Evolutionary conservation across 2,888 invertebrate species (phyloP).

Genomic region (Phanerotoma sp.): DNA sequence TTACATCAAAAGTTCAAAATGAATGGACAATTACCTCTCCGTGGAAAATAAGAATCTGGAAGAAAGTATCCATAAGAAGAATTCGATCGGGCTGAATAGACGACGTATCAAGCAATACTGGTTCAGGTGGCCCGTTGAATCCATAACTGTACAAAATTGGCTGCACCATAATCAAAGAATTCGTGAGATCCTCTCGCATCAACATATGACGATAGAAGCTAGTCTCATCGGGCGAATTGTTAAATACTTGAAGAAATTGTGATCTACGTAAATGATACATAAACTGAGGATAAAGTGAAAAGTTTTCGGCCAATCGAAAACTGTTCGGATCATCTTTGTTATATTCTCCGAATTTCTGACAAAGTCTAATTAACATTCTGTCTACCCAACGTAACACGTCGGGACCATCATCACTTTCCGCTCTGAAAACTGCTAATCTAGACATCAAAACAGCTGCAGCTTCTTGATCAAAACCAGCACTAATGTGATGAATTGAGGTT

Average conservation of each 20-base stretch:
- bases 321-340: constrained; percentile 96
- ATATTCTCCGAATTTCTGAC: constrained; percentile 99
- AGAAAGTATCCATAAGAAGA: constrained; percentile 99
- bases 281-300: constrained; percentile 98
- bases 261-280: constrained; percentile 99
- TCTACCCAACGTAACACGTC: constrained; percentile 99
- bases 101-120: constrained; percentile 95
- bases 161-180: constrained; percentile 99
- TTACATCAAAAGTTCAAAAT: neutral
- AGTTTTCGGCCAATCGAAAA: constrained; percentile 94
- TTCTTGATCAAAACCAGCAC: constrained; percentile 97
- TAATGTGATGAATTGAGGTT: constrained; percentile 84
- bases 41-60: constrained; percentile 99
- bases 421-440: constrained; percentile 92
- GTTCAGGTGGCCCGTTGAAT: constrained; percentile 96
- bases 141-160: constrained; percentile 98
- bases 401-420: constrained; percentile 92
- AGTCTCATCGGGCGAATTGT: constrained; percentile 99
- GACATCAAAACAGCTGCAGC: constrained; percentile 98
- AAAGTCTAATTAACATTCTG: constrained; percentile 95
- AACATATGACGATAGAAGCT: constrained; percentile 98
- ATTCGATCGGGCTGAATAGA: constrained; percentile 97
- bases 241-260: constrained; percentile 99
- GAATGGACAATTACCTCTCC: constrained; percentile 75
- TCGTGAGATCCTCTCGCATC: constrained; percentile 95